Evolutionary conservation across 2,888 invertebrate species (phyloP).

Genomic region (Apantesis nais): DNA sequence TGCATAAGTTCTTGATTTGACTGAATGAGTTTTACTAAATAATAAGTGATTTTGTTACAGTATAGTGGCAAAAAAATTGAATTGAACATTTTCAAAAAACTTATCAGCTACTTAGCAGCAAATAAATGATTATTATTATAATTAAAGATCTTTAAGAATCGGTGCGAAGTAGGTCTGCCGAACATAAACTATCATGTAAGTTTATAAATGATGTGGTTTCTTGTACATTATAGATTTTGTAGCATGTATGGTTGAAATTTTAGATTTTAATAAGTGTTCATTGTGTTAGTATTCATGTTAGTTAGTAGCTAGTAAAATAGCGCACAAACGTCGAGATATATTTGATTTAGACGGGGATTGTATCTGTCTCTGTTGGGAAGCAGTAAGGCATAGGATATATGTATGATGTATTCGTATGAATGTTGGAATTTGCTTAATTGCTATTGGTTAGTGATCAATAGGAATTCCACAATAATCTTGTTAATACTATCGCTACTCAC

Average conservation of each 20-base stretch:
- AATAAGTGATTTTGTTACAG: too few species aligned
- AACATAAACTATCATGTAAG: too few species aligned
- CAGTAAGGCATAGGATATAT: conserved; percentile 11
- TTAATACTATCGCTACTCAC: conserved; percentile 12
- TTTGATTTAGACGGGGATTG: conserved; percentile 22
- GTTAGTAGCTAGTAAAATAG: background rate
- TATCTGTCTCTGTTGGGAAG: conserved; percentile 21
- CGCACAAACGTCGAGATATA: conserved; percentile 3
- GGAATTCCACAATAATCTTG: conserved; percentile 31
- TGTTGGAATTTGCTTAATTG: conserved; percentile 40
- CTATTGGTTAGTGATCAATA: conserved; percentile 30
- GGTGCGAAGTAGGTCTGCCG: background rate
- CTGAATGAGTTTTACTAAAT: too few species aligned
- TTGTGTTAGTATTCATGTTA: background rate
- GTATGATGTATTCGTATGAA: conserved; percentile 26
- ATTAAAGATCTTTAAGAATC: too few species aligned
- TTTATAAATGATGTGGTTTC: too few species aligned
- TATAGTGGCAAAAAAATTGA: too few species aligned
- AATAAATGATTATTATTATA: too few species aligned
- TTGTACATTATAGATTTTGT: background rate
- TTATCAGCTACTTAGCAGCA: too few species aligned
- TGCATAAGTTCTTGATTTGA: too few species aligned
- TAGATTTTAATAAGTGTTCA: background rate
- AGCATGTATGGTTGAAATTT: background rate
- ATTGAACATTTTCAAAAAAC: too few species aligned